Evolutionary conservation across 2,113 vertebrate genomes (phyloP).

Genomic region (Bothrops jararaca): DNA sequence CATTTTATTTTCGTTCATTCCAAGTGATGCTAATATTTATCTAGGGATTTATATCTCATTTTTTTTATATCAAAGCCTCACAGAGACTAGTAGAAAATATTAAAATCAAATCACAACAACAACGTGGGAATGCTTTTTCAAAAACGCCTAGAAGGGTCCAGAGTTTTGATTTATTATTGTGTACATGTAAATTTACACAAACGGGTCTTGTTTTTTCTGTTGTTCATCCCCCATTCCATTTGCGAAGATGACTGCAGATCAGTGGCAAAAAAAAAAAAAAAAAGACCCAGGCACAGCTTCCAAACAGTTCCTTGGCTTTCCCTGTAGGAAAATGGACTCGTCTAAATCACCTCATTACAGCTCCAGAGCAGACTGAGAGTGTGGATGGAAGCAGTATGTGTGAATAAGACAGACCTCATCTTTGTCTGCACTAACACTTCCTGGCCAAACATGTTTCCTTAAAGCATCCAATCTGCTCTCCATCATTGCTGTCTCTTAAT

Average conservation of each 20-base stretch:
- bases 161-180: neutral
- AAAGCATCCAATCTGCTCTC: slow-evolving; percentile 40
- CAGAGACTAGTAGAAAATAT: neutral
- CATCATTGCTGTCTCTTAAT: slow-evolving; percentile 15
- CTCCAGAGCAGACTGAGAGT: neutral
- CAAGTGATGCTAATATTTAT: neutral
- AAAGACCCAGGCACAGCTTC: neutral
- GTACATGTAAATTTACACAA: neutral
- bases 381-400: neutral
- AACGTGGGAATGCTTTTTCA: neutral
- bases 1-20: neutral
- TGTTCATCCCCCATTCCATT: neutral
- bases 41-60: neutral
- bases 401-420: neutral
- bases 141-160: neutral
- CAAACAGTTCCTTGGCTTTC: neutral
- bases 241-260: neutral
- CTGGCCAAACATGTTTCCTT: slow-evolving; percentile 19
- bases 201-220: neutral
- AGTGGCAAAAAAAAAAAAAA: neutral
- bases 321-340: neutral
- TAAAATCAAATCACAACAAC: neutral
- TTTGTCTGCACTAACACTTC: neutral
- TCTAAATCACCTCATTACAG: neutral
- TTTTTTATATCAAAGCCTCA: neutral